Conservation (phyloP, 2,888 invertebrate genomes). For the Agapetus fuscipes region DNA sequence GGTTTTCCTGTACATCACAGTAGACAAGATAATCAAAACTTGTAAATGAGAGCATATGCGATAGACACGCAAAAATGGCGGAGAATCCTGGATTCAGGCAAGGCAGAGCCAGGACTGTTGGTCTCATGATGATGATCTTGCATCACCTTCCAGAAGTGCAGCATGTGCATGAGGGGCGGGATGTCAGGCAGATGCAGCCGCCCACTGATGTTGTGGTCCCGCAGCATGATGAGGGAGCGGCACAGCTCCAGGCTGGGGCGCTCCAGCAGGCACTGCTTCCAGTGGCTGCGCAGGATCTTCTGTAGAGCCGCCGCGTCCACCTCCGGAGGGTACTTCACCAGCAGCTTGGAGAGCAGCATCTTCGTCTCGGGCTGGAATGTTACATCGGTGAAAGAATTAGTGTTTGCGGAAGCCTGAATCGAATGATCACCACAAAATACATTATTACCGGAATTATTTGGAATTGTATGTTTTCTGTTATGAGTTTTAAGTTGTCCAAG, state of each 20-base stretch:
- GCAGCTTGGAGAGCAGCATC: slow-evolving; percentile 21
- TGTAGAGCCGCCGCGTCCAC: slow-evolving; percentile 51
- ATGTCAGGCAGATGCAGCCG: slow-evolving; percentile 49
- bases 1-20: no score
- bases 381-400: no score
- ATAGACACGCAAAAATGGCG: no score
- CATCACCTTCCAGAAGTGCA: slow-evolving; percentile 53
- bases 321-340: slow-evolving; percentile 47
- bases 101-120: no score
- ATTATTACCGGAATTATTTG: no score
- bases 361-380: slow-evolving; percentile 16
- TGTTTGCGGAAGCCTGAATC: no score
- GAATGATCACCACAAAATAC: no score
- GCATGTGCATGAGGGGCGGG: slow-evolving; percentile 52
- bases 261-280: slow-evolving; percentile 47
- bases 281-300: slow-evolving; percentile 48
- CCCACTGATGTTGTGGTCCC: slow-evolving; percentile 56
- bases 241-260: slow-evolving; percentile 56
- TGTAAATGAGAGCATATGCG: no score
- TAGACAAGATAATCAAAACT: no score
- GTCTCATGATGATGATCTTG: neutral
- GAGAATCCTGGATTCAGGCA: no score
- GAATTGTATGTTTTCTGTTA: no score
- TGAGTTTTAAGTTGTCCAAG: no score
- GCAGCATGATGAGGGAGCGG: slow-evolving; percentile 57